Evolutionary conservation across 2,797 vertebrate species (phyloP).

Genomic region (Prunella strophiata): DNA sequence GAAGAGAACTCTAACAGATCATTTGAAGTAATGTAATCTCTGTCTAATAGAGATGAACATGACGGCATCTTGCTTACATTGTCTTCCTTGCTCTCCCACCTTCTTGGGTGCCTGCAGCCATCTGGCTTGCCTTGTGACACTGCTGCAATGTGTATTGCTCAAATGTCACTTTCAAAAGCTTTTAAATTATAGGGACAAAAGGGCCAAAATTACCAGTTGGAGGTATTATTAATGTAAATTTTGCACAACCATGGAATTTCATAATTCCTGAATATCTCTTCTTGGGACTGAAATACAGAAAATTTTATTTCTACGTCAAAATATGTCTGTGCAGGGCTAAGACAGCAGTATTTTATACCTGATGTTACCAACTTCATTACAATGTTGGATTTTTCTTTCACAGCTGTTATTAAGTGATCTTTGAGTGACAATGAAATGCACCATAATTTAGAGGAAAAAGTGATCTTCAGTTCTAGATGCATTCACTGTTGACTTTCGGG

Average conservation of each 20-base stretch:
- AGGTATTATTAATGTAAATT: background rate
- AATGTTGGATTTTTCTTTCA: background rate
- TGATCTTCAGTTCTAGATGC: background rate
- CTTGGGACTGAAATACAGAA: background rate
- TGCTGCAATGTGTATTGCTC: background rate
- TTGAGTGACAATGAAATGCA: background rate
- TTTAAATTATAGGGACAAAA: background rate
- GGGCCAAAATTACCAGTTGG: background rate
- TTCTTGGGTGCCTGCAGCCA: background rate
- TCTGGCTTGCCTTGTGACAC: background rate
- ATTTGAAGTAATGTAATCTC: background rate
- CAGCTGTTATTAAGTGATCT: background rate
- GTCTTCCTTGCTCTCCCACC: accelerated
- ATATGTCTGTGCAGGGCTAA: background rate
- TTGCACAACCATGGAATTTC: background rate
- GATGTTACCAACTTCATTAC: background rate
- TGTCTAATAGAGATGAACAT: background rate
- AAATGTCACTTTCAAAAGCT: background rate
- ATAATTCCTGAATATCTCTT: background rate
- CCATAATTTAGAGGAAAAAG: background rate
- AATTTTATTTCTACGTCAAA: background rate
- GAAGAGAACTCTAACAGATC: background rate
- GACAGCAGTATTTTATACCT: background rate
- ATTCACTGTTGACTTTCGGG: accelerated
- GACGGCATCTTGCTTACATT: background rate